Evolutionary conservation across 2,888 invertebrate species (phyloP).

Genomic region (Hirtodrosophila cameraria): DNA sequence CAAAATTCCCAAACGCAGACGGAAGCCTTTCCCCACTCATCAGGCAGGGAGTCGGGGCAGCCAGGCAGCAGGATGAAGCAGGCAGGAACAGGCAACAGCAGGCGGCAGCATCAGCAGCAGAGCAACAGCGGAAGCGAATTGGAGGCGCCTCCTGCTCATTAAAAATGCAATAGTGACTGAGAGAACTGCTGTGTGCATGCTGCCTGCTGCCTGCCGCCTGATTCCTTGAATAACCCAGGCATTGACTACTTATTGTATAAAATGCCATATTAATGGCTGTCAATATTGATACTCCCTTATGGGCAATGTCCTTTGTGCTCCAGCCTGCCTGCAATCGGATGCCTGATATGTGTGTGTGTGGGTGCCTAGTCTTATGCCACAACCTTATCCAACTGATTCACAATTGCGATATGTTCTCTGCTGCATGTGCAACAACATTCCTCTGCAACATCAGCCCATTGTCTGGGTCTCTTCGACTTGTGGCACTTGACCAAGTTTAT

Average conservation of each 20-base stretch:
- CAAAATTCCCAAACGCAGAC: conserved; percentile 65
- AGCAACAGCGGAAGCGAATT: conserved; percentile 60
- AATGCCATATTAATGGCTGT: conserved; percentile 64
- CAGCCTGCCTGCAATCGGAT: conserved; percentile 11
- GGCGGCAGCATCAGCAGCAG: background rate
- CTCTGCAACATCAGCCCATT: background rate
- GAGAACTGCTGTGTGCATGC: background rate
- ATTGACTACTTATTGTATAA: conserved; percentile 62
- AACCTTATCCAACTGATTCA: conserved; percentile 17
- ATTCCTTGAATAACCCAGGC: conserved; percentile 10
- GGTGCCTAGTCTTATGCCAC: background rate
- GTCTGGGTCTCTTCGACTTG: background rate
- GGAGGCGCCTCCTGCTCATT: conserved; percentile 76
- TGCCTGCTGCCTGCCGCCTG: too few species aligned
- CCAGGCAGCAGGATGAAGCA: background rate
- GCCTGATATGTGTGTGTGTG: background rate
- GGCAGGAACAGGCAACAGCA: background rate
- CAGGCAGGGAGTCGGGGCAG: conserved; percentile 10
- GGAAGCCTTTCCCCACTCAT: conserved; percentile 71
- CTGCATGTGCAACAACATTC: conserved; percentile 3
- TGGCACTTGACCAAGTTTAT: conserved; percentile 12
- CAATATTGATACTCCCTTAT: conserved; percentile 64
- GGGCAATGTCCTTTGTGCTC: conserved; percentile 28
- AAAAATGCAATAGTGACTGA: conserved; percentile 68
- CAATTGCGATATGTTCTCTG: conserved; percentile 16